Base-by-base conservation (phyloP, 2,888 invertebrate genomes). In the Arenicola marina region DNA sequence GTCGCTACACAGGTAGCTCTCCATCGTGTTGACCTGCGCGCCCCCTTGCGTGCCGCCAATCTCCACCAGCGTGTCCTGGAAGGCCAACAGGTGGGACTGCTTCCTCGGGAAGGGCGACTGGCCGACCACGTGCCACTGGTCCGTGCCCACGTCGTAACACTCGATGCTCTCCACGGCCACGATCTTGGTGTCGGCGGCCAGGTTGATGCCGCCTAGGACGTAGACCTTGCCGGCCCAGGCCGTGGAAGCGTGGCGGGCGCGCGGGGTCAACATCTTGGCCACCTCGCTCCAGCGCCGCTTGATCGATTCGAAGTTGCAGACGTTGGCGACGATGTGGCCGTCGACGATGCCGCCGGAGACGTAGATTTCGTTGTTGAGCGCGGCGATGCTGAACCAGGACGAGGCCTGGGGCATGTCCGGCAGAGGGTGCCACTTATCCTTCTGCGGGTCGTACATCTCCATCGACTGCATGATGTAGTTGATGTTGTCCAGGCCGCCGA, bases 341-440 rank as follows among this genome's bases (percentile, higher is more conserved):
- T 81, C 78, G 2, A 73, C 63, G 58, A 81, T 78, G 1, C 82
- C 82, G 11, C 82, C 82, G 2, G 78, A 76, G 4, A 82, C 78
- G 51, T 76, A 75, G 48, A 82, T 80, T 57, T 74, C 72, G 60
- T 80, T 78, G 24, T 73, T 65, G 2, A 80, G 69, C 24, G 77
- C 76, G 26, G 77, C 69, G 2, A 76, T 76, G 67, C 79, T 78
- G 61, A 74, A 79, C 74, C 77, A 77, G 4, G 76, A 75, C 2
- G 78, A 70, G 3, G 72, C 63, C 59, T 73, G 71, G 0, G 81
- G 81, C 48, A 81, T 69, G 45, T 79, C 78, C 1, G 78, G 76
- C 31, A 82, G 70, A 7, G 71, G 67, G 11, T 69, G 69, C 82
- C 82, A 83, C 51, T 74, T 77, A 62, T 78, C 76, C 60, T 80